A percentile compares a stretch with the other conserved stretches of the same genome.
Evolutionary conservation across 1,140 invertebrate species (phyloP).

Genomic region (Cotesia typhae): DNA sequence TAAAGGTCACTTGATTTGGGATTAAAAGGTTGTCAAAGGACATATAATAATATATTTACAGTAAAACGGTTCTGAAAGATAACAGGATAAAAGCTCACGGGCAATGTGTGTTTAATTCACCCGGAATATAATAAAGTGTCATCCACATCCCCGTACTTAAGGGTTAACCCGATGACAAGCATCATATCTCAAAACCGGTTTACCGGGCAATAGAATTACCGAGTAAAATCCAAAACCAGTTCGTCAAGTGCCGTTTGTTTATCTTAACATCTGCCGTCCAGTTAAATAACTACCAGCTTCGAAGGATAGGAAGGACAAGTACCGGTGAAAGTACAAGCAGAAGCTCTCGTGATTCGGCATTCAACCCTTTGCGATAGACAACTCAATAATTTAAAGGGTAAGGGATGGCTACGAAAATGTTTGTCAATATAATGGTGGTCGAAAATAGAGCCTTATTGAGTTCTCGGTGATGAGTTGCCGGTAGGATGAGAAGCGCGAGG

Average conservation of each 20-base stretch:
- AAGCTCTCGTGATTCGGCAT: too few species aligned
- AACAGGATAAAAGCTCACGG: too few species aligned
- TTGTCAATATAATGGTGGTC: too few species aligned
- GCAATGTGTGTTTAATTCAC: too few species aligned
- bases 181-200: background rate
- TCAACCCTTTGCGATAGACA: too few species aligned
- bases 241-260: slow-evolving; percentile 51
- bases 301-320: background rate
- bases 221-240: slow-evolving; percentile 37
- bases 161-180: slow-evolving; percentile 1
- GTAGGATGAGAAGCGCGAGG: background rate
- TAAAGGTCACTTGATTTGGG: background rate
- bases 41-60: too few species aligned
- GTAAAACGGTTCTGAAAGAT: too few species aligned
- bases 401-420: too few species aligned
- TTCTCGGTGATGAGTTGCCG: background rate
- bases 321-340: background rate
- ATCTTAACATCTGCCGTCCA: slow-evolving; percentile 47
- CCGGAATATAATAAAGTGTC: too few species aligned
- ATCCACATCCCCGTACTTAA: too few species aligned
- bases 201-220: background rate
- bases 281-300: background rate
- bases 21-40: slow-evolving; percentile 1
- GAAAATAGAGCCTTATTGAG: too few species aligned
- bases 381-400: too few species aligned